Evolutionary conservation across 2,797 vertebrate genomes (phyloP).

Genomic region (Nasua narica): DNA sequence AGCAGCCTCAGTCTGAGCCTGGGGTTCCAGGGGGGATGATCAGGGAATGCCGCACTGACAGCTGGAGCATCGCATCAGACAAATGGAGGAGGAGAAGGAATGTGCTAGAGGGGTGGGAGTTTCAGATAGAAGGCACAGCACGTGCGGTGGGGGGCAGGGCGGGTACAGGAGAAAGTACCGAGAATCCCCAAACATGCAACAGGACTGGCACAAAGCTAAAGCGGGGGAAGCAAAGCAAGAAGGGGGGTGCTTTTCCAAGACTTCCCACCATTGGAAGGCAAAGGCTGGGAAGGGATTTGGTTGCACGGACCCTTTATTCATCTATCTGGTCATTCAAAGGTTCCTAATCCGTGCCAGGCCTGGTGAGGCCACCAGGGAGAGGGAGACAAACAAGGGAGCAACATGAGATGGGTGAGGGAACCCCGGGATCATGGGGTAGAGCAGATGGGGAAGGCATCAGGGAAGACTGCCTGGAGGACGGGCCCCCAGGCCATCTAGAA

Average conservation of each 20-base stretch:
- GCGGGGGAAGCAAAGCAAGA: accelerated
- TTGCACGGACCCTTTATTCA: not conserved
- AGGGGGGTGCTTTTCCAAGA: not conserved
- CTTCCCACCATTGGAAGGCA: not conserved
- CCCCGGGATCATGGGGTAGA: not conserved
- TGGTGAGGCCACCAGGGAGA: not conserved
- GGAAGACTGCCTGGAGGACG: not conserved
- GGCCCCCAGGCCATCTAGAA: not conserved
- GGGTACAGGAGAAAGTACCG: not conserved
- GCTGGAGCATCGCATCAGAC: not conserved
- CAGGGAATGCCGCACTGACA: not conserved
- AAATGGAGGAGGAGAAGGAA: not conserved
- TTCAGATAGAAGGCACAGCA: not conserved
- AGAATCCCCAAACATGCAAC: not conserved
- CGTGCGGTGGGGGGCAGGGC: not conserved
- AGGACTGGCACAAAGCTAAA: not conserved
- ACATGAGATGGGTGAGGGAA: not conserved
- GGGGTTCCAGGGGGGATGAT: not conserved
- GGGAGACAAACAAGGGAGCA: not conserved
- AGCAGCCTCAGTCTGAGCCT: not conserved
- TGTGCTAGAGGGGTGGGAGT: not conserved
- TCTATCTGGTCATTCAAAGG: not conserved
- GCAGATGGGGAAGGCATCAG: not conserved
- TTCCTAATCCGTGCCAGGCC: not conserved
- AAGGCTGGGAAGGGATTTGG: not conserved